Percentiles rank a stretch among this genome's conserved stretches.
Conservation (phyloP, 2,113 vertebrate species). For the Planiliza haematocheilus region DNA sequence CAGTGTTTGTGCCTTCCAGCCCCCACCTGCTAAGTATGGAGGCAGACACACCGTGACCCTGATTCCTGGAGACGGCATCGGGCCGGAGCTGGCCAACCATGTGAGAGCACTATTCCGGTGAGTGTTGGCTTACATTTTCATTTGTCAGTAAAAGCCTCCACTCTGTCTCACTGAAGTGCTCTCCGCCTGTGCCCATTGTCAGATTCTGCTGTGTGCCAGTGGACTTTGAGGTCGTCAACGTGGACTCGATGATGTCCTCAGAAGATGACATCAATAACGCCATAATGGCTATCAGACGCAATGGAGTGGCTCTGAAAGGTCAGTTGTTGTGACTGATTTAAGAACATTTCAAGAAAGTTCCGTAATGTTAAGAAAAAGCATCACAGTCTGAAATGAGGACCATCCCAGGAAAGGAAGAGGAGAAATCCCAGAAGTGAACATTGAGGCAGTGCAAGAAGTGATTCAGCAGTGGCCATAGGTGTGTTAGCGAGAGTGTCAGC, state of each 20-base stretch:
- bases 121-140: not conserved
- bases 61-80: constrained; percentile 90
- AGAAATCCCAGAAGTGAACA: no score
- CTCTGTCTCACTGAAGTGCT: no score
- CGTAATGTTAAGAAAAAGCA: no score
- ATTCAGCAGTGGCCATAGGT: no score
- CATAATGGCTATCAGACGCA: constrained; percentile 92
- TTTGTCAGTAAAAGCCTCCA: no score
- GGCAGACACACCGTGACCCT: constrained; percentile 89
- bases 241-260: constrained; percentile 83
- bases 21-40: constrained; percentile 88
- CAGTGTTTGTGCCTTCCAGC: constrained; percentile 53
- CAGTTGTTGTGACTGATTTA: constrained; percentile 8
- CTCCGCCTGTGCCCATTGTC: not conserved
- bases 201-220: constrained; percentile 93
- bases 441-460: no score
- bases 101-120: constrained; percentile 88
- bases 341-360: no score
- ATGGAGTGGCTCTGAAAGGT: constrained; percentile 94
- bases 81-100: constrained; percentile 86
- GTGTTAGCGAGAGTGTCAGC: no score
- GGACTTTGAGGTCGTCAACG: constrained; percentile 93
- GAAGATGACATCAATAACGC: constrained; percentile 89
- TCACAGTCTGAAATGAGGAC: no score
- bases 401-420: no score